phyloP scores from a whole-genome alignment of 2,797 vertebrate species.

The Pristis pectinata region DNA sequence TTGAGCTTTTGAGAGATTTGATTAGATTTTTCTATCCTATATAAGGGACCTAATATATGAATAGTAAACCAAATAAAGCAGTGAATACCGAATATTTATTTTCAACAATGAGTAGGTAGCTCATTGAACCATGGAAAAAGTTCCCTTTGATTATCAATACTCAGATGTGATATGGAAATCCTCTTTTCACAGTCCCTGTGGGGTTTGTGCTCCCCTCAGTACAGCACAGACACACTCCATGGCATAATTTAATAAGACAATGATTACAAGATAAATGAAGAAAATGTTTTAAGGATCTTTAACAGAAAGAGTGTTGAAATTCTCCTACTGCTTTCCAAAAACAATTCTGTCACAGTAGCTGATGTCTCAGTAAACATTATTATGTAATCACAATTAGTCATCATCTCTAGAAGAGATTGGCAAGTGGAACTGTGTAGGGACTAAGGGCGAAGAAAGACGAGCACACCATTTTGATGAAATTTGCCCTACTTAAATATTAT shows the following conservation, averaged over 20 bases:
- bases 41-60: not conserved
- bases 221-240: too few species aligned
- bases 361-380: not conserved
- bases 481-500: not conserved
- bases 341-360: not conserved
- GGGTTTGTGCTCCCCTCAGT: too few species aligned
- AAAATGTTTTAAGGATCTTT: not conserved
- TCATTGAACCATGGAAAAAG: too few species aligned
- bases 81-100: not conserved
- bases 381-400: too few species aligned
- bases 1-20: not conserved
- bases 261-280: not conserved
- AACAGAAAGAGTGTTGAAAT: not conserved
- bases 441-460: not conserved
- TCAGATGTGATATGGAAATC: too few species aligned
- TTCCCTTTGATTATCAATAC: too few species aligned
- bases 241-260: not conserved
- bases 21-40: not conserved
- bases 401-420: not conserved
- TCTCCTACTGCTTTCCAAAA: not conserved
- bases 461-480: not conserved
- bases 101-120: too few species aligned
- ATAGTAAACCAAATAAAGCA: not conserved
- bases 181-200: too few species aligned
- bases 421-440: not conserved